phyloP scores from a whole-genome alignment of 1,140 invertebrate genomes.

The Pararge aegeria region DNA sequence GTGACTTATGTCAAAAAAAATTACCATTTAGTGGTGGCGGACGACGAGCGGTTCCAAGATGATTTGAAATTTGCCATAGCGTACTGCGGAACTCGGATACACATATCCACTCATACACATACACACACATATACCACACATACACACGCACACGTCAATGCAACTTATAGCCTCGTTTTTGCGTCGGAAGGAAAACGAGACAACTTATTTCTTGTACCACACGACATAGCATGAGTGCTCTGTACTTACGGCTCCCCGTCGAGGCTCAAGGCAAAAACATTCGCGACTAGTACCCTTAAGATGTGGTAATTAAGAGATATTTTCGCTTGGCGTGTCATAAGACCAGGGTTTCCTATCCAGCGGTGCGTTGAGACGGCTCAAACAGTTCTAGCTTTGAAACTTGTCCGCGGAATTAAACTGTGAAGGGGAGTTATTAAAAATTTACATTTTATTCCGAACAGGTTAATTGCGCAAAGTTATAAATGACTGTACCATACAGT shows the following conservation, averaged over 20 bases:
- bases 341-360: slow-evolving; percentile 48
- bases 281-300: slow-evolving; percentile 64
- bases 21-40: no score
- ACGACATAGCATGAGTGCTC: slow-evolving; percentile 46
- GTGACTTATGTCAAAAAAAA: no score
- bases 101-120: no score
- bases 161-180: no score
- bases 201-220: slow-evolving; percentile 31
- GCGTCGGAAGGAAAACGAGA: not conserved
- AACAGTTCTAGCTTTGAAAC: slow-evolving; percentile 61
- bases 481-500: no score
- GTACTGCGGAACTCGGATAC: no score
- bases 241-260: slow-evolving; percentile 43
- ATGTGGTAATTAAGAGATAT: slow-evolving; percentile 66
- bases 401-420: slow-evolving; percentile 62
- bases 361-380: slow-evolving; percentile 52
- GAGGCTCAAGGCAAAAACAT: slow-evolving; percentile 51
- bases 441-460: slow-evolving; percentile 48
- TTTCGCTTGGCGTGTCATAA: slow-evolving; percentile 64
- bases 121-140: no score
- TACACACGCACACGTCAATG: no score
- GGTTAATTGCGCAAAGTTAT: not conserved
- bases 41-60: no score
- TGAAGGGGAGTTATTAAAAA: slow-evolving; percentile 65
- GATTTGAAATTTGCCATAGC: no score